These are phyloP conservation scores for Cyaniris semiargus DNA, from an alignment of 2,888 invertebrate genomes.

Conservation along the genomic window DNA sequence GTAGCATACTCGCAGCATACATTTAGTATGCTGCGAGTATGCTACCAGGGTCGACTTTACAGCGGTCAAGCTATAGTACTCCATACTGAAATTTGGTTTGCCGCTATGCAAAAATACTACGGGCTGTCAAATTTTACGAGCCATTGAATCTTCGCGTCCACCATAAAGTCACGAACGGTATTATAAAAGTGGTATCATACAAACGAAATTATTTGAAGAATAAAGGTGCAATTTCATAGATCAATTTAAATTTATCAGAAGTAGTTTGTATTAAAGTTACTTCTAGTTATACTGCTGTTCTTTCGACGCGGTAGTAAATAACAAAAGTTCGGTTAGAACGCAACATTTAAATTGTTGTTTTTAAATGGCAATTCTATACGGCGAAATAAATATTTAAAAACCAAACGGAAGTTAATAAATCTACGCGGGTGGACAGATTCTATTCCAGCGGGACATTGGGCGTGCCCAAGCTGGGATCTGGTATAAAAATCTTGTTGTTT, in stretches of 20 bases:
- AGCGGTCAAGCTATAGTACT: no score
- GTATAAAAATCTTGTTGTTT: conserved; percentile 24
- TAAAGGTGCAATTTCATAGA: conserved; percentile 4
- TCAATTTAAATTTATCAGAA: conserved; percentile 6
- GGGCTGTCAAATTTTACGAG: not conserved
- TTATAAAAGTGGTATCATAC: not conserved
- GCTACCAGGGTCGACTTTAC: no score
- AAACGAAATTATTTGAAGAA: not conserved
- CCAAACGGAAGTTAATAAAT: conserved; percentile 24
- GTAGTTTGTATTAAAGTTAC: not conserved
- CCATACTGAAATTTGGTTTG: not conserved
- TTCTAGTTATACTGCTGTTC: conserved; percentile 15
- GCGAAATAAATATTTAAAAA: conserved; percentile 12
- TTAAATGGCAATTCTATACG: conserved; percentile 15
- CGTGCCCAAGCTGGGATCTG: conserved; percentile 23
- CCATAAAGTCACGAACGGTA: not conserved
- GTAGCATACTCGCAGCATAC: no score
- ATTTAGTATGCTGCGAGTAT: no score
- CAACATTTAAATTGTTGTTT: not conserved
- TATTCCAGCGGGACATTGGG: conserved; percentile 28
- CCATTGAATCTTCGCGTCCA: not conserved
- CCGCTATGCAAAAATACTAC: not conserved
- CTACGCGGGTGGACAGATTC: conserved; percentile 19
- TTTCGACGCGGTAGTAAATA: not conserved
- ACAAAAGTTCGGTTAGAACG: not conserved